Evolutionary conservation across 2,113 vertebrate genomes (phyloP), one percentile per base, ranked within the genome.

Genomic region (Elephas maximus): DNA sequence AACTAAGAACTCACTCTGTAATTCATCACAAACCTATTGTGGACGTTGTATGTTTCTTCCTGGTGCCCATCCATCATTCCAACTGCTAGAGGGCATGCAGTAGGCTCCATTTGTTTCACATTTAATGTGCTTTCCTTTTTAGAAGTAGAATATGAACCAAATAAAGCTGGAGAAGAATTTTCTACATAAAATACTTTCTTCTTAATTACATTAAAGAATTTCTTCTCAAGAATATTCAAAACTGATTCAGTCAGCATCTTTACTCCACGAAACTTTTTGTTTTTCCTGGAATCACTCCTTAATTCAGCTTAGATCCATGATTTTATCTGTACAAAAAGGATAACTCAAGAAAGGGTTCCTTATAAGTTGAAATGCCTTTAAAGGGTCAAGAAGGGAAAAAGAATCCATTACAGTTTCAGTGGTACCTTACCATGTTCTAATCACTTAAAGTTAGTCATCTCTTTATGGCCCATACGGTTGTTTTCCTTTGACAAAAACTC

Each of bases 21-120:
- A 88, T 95, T 97, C 94, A 84, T 96, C 63, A 76, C n/a, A 69
- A 89, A 63, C n/a, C 79, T 92, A 86, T 93, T 98, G 87, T 96
- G 93, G 77, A 91, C 92, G 90, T 21, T 45, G 76, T 48, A 44
- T 96, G 67, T 93, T 95, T 89, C 85, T 92, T 91, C 76, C 30
- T n/a, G 41, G 90, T 94, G 67, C 45, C 76, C 94, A 97, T 98
- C 93, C 93, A 97, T 98, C 96, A 98, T 96, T 90, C 81, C 63
- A 79, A 10, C n/a, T 90, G 87, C 17, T 65, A 79, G 3, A 93
- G 6, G 18, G 73, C 53, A 93, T 80, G 79, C 33, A 87, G 88
- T 94, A 81, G 48, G 21, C 81, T 71, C 69, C 69, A 93, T 94
- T 93, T 89, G 81, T 87, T 96, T 91, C 41, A 89, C 24, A 76